Evolutionary conservation across 1,140 invertebrate genomes (phyloP), one percentile per base, ranked within the genome.

Genomic region (Penaeus vannamei): DNA sequence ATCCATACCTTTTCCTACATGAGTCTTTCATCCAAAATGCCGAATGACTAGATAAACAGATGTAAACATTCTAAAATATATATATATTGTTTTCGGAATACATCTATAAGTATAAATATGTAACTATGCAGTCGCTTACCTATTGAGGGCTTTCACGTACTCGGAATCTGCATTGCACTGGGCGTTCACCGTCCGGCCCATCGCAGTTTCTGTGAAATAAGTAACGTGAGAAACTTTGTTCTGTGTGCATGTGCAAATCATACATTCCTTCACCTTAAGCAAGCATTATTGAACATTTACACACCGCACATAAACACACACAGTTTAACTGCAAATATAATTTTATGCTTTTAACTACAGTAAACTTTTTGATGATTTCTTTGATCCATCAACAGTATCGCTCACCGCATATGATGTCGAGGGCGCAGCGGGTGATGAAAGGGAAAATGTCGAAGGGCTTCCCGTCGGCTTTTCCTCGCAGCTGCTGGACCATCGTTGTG

Each of bases 401-500:
- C 69, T 77, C 61, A 86, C 85, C 96, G 92, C 96, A 97, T 89
- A 98, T 97, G 91, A 97, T 96, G 91, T 98, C 97, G 1, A 99
- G 95, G 1, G 97, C 97, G 82, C 96, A 97, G 29, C 95, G 94
- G 26, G 96, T 95, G 19, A 97, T 94, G 91, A 95, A 95, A 29
- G 95, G 95, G 92, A 96, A 96, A 59, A 98, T 94, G 92, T 97
- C 95, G 91, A 96, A 95, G n/a, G 94, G 94, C 85, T 96, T 95
- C 29, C 93, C 94, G 86, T 94, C 94, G 26, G 94, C 93, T 91
- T 96, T 94, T 23, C 92, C 91, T 64, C 93, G 92, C 85, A 98
- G 92, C 91, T 95, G 95, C 12, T 95, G 92, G 0, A 96, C 94
- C 76, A 98, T 93, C 29, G 95, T 94, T 5, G 94, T 93, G 46